Base-by-base conservation (phyloP, 1,140 invertebrate species). In the Atta colombica region DNA sequence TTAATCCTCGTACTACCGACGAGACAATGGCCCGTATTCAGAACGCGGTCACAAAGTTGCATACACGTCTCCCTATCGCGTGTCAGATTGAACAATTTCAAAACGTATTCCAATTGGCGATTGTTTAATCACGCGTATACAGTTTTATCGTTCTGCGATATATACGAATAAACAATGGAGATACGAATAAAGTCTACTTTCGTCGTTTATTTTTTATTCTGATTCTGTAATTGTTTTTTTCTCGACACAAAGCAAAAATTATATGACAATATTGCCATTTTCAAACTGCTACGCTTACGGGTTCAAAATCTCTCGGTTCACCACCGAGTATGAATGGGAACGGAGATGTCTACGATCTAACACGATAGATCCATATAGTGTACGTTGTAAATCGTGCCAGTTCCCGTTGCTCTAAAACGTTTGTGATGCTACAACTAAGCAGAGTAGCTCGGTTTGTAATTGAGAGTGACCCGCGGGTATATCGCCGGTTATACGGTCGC, bases 341-440 rank as follows among this genome's bases (percentile, higher is more conserved):
- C 31, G 18, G 72, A 63, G 58, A 77, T 21, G 71, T 77, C 31
- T 45, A 66, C 49, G 14, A 45, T 65, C 61, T 77, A 65, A 51
- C 82, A 65, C 31, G 45, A 53, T 77, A 77, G 45, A 16, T 85
- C 60, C 74, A 78, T 63, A 66, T 58, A 69, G 6, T 25, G 66
- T 25, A 66, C 74, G 49, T 21, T 78, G 75, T 85, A 55, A 84
- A 84, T 74, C 58, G 66, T 18, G 66, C 31, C 68, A 49, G 60
- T 87, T 28, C 25, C 68, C 60, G 35, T n/a, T 69, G 35, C 55
- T 84, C 69, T 75, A 66, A 87, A 87, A 85, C 69, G 86, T 85
- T 84, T 75, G 81, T 74, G 86, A 85, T 71, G 55, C 65, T 84
- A 60, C 68, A 61, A 66, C 68, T 75, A 72, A 86, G 85, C 78